Evolutionary conservation across 2,113 vertebrate species (phyloP).

Genomic region (Phrynosoma platyrhinos): DNA sequence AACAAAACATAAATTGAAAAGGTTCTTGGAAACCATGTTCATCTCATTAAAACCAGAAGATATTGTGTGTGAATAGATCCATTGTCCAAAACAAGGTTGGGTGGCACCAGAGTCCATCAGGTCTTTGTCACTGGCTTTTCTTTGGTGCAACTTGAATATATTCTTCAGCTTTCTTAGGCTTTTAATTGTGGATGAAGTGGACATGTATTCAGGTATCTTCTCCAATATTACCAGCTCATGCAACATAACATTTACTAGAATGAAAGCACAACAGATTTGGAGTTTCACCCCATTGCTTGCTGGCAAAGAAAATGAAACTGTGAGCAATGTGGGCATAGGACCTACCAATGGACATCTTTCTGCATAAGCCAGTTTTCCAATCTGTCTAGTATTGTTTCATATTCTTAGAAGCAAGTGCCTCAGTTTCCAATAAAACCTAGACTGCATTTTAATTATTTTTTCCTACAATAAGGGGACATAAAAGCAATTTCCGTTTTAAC

Average conservation of each 20-base stretch:
- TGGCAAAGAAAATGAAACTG: neutral
- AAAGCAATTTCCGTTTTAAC: neutral
- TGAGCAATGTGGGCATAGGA: neutral
- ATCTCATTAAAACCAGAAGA: neutral
- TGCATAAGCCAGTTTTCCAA: neutral
- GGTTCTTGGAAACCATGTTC: neutral
- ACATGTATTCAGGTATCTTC: neutral
- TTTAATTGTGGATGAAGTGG: neutral
- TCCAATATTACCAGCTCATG: neutral
- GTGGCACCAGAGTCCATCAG: neutral
- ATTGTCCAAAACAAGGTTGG: neutral
- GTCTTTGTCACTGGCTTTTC: neutral
- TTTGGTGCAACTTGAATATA: neutral
- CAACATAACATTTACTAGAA: neutral
- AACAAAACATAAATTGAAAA: neutral
- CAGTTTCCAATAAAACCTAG: neutral
- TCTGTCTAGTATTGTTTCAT: neutral
- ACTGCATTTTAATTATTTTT: neutral
- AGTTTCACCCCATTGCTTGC: neutral
- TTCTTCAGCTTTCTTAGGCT: neutral
- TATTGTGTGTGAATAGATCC: neutral
- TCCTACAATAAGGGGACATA: neutral
- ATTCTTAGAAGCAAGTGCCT: neutral
- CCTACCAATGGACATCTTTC: neutral
- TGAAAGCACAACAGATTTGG: neutral